Percentiles rank a stretch among this genome's conserved stretches.
These are phyloP conservation scores for Actenoides hombroni DNA, from an alignment of 2,113 vertebrate genomes.

Conservation along the genomic window DNA sequence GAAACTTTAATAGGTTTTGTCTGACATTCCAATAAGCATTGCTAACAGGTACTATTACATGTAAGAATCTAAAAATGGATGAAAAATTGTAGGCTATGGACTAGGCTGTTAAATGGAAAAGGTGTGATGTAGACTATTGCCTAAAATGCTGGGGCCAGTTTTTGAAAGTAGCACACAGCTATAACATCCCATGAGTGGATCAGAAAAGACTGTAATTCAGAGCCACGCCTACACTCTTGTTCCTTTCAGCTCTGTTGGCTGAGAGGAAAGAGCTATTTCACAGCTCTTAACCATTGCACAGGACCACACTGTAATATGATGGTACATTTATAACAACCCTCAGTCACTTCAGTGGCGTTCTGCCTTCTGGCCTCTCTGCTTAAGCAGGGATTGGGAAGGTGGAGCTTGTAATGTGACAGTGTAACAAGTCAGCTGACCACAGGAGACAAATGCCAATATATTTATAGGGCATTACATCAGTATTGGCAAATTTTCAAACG, in stretches of 20 bases:
- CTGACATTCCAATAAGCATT: neutral
- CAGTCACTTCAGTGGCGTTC: neutral
- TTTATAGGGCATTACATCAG: neutral
- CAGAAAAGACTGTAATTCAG: neutral
- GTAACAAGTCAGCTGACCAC: accelerated
- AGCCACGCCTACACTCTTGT: neutral
- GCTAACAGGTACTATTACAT: neutral
- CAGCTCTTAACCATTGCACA: neutral
- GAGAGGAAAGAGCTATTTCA: neutral
- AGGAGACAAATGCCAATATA: accelerated
- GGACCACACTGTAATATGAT: neutral
- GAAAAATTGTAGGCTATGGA: neutral
- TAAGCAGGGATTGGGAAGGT: neutral
- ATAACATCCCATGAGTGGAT: neutral
- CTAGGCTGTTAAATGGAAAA: neutral
- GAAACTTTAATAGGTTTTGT: neutral
- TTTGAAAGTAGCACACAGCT: neutral
- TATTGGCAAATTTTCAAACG: neutral
- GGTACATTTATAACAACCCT: neutral
- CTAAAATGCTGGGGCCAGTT: neutral
- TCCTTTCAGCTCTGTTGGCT: neutral
- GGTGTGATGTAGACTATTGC: neutral
- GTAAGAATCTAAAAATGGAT: neutral
- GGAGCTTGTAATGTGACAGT: neutral
- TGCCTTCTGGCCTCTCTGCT: neutral